phyloP scores from a whole-genome alignment of 1,140 invertebrate species.

The Epicauta chinensis region DNA sequence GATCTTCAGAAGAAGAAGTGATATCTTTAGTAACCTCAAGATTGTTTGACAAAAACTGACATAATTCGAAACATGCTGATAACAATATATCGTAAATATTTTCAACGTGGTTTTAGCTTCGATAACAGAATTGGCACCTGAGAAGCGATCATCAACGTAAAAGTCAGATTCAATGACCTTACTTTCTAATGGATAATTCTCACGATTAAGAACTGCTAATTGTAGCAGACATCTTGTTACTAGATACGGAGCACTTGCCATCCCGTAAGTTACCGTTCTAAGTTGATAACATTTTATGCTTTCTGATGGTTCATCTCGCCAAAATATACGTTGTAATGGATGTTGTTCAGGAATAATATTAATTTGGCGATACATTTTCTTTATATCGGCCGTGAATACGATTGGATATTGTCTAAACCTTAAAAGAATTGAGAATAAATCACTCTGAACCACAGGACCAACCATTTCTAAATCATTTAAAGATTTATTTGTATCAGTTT shows the following conservation, averaged over 20 bases:
- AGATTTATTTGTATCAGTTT: conserved; percentile 30
- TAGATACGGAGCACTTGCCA: conserved; percentile 6
- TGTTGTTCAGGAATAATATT: conserved; percentile 27
- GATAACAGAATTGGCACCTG: not conserved
- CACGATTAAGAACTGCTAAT: not conserved
- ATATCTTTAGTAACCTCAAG: too few relatives aligned
- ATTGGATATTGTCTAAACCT: conserved; percentile 28
- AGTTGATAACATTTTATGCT: conserved; percentile 9
- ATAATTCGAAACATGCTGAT: too few relatives aligned
- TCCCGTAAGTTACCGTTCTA: conserved; percentile 30
- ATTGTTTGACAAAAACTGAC: too few relatives aligned
- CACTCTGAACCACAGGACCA: conserved; percentile 41
- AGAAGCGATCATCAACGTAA: not conserved
- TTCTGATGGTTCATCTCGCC: conserved; percentile 9
- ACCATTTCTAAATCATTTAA: conserved; percentile 38
- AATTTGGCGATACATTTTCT: conserved; percentile 40
- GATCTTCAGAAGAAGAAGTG: too few relatives aligned
- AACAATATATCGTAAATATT: too few relatives aligned
- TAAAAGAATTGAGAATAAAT: conserved; percentile 36
- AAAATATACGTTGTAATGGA: conserved; percentile 32
- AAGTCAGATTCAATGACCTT: conserved; percentile 14
- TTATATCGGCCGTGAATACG: conserved; percentile 36
- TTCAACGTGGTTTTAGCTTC: not conserved
- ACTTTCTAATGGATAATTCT: conserved; percentile 20
- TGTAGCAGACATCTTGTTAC: not conserved